phyloP scores from a whole-genome alignment of 1,140 invertebrate species.

The Drosophila pseudoobscura region DNA sequence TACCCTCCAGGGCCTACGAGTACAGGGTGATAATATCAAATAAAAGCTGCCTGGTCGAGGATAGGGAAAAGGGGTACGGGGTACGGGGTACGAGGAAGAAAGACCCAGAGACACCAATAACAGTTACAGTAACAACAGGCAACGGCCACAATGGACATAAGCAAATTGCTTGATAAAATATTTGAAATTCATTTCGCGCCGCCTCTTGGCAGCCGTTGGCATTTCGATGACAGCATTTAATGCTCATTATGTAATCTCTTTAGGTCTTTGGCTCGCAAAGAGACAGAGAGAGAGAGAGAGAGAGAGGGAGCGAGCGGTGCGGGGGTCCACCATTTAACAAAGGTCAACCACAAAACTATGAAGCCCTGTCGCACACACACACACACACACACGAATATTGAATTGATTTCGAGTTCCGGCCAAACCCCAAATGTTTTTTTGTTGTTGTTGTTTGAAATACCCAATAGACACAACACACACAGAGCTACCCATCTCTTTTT shows the following conservation, averaged over 20 bases:
- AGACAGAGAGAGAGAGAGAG: too few species aligned
- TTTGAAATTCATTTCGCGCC: slow-evolving; percentile 74
- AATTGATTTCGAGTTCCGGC: slow-evolving; percentile 55
- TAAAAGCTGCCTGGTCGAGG: slow-evolving; percentile 1
- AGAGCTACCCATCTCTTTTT: slow-evolving; percentile 2
- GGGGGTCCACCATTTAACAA: slow-evolving; percentile 18
- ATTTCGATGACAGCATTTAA: slow-evolving; percentile 77
- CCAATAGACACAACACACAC: slow-evolving; percentile 11
- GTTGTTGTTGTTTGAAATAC: slow-evolving; percentile 31
- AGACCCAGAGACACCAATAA: slow-evolving; percentile 17
- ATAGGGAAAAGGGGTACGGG: too few species aligned
- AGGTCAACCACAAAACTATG: slow-evolving; percentile 49
- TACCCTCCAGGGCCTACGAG: neutral
- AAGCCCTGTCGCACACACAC: slow-evolving; percentile 7
- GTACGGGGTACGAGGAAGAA: neutral
- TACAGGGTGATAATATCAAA: neutral
- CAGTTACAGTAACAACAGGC: slow-evolving; percentile 10
- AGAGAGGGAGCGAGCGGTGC: slow-evolving; percentile 1
- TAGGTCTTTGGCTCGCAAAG: neutral
- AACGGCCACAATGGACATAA: slow-evolving; percentile 32
- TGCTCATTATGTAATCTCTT: slow-evolving; percentile 70
- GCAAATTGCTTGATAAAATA: slow-evolving; percentile 65
- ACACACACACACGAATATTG: slow-evolving; percentile 6
- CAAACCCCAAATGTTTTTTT: slow-evolving; percentile 20
- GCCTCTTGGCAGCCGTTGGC: slow-evolving; percentile 53